Percentiles rank a stretch among this genome's conserved stretches.
Evolutionary conservation across 30 jellyfish, hydroid and myxozoan species (phyloP).

Genomic region (Hydra vulgaris): DNA sequence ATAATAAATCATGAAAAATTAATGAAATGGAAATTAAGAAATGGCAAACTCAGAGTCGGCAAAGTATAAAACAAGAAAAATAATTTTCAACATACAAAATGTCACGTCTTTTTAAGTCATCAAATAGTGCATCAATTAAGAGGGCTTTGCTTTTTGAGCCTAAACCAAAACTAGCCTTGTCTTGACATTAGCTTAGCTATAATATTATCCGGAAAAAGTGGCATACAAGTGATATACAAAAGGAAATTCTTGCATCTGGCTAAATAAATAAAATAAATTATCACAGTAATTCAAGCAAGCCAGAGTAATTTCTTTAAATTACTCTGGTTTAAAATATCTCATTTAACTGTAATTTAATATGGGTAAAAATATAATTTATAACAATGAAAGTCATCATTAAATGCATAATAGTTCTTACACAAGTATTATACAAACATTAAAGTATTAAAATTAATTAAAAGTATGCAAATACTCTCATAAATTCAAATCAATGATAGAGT

Average conservation of each 20-base stretch:
- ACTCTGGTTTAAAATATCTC: no score
- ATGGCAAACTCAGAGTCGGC: not conserved
- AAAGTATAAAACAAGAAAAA: not conserved
- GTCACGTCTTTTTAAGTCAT: not conserved
- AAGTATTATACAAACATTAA: no score
- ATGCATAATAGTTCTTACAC: no score
- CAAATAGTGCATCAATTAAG: not conserved
- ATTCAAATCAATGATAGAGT: no score
- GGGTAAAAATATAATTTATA: no score
- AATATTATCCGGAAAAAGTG: not conserved
- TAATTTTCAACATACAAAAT: not conserved
- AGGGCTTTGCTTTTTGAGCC: not conserved
- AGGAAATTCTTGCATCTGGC: not conserved
- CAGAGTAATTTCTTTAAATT: no score
- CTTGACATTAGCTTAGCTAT: not conserved
- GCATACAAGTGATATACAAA: not conserved
- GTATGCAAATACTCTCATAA: no score
- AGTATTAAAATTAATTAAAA: no score
- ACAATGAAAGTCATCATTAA: no score
- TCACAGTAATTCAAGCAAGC: no score
- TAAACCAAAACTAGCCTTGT: not conserved
- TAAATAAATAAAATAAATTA: no score
- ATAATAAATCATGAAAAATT: not conserved
- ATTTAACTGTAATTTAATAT: no score
- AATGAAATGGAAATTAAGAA: not conserved